Percentiles rank a stretch among this genome's conserved stretches.
Evolutionary conservation across 1,140 invertebrate species (phyloP).

Genomic region (Pogonomyrmex barbatus): DNA sequence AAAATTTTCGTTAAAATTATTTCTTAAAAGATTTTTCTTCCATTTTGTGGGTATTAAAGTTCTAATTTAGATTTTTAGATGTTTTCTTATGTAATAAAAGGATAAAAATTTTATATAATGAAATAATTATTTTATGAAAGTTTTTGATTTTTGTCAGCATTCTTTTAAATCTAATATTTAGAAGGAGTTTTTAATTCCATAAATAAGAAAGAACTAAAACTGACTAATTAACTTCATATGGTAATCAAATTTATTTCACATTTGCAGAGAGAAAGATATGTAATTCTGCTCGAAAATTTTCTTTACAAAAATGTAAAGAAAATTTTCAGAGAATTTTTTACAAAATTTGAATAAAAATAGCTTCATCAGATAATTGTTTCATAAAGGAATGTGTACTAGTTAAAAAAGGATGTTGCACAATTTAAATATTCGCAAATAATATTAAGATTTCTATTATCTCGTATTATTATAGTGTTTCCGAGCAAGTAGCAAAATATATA

Average conservation of each 20-base stretch:
- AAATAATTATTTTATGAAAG: neutral
- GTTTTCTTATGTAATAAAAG: neutral
- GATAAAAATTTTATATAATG: neutral
- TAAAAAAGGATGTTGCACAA: neutral
- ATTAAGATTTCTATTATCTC: slow-evolving; percentile 18
- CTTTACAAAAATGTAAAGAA: neutral
- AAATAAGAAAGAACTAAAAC: neutral
- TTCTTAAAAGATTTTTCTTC: neutral
- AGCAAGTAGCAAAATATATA: slow-evolving; percentile 3
- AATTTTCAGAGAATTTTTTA: neutral
- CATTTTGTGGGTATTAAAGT: neutral
- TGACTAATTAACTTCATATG: neutral
- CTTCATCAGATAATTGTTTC: neutral
- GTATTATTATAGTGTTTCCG: neutral
- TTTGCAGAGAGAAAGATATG: neutral
- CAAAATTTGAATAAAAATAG: neutral
- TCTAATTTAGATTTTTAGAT: neutral
- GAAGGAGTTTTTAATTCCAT: neutral
- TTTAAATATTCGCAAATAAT: neutral
- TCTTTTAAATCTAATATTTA: neutral
- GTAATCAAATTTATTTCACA: neutral
- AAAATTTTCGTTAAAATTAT: neutral
- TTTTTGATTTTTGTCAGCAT: neutral
- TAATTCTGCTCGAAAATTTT: neutral
- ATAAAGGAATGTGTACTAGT: neutral